A percentile compares a stretch with the other conserved stretches of the same genome.
Evolutionary conservation across 2,113 vertebrate species (phyloP).

Genomic region (Alces alces): DNA sequence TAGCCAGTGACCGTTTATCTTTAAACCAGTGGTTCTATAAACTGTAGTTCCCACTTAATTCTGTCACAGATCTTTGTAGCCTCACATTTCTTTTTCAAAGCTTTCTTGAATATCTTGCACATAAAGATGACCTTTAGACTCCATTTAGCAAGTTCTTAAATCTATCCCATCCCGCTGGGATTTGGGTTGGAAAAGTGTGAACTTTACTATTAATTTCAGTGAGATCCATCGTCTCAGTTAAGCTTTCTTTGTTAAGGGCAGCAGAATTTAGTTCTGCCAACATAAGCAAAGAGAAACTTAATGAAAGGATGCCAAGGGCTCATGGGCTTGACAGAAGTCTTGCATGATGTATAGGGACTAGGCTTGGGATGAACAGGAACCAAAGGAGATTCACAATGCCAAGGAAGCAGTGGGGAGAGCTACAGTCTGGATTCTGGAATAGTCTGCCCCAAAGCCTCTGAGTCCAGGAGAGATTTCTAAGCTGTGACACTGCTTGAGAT

Average conservation of each 20-base stretch:
- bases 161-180: neutral
- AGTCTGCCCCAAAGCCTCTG: neutral
- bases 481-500: neutral
- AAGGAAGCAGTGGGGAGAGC: neutral
- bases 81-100: conserved; percentile 15
- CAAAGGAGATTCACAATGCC: neutral
- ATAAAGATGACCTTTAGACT: neutral
- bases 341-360: too few relatives aligned
- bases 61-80: neutral
- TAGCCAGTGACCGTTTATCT: neutral
- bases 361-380: neutral
- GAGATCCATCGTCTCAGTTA: neutral
- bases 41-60: neutral
- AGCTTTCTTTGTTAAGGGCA: neutral
- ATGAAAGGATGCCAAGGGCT: neutral
- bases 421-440: neutral
- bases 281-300: neutral
- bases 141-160: neutral
- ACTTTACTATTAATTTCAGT: neutral
- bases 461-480: neutral
- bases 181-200: neutral
- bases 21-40: neutral
- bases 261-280: neutral
- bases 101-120: neutral
- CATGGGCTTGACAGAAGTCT: neutral